A percentile compares a stretch with the other conserved stretches of the same genome.
Conservation (phyloP, 2,888 invertebrate species). For the Tachina grossa region DNA sequence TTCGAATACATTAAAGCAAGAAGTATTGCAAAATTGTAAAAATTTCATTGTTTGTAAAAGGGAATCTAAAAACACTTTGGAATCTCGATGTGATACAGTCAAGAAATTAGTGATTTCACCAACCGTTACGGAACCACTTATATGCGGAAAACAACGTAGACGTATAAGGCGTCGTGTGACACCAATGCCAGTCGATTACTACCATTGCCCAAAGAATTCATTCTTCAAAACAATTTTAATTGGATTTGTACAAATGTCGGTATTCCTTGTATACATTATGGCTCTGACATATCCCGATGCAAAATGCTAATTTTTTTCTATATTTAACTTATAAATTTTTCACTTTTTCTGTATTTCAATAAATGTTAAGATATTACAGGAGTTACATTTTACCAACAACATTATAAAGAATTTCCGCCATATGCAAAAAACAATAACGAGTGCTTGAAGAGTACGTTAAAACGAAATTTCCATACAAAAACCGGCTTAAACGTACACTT, state of each 20-base stretch:
- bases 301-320: slow-evolving; percentile 70
- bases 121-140: slow-evolving; percentile 3
- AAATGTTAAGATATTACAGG: slow-evolving; percentile 68
- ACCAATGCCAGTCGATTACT: slow-evolving; percentile 64
- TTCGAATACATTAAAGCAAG: not conserved
- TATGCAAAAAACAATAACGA: too few species aligned
- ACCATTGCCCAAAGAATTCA: slow-evolving; percentile 70
- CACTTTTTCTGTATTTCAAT: not conserved
- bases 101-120: not conserved
- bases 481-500: too few species aligned
- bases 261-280: slow-evolving; percentile 77
- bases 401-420: slow-evolving; percentile 43
- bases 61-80: not conserved
- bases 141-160: slow-evolving; percentile 63
- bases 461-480: too few species aligned
- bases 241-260: slow-evolving; percentile 76
- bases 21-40: not conserved
- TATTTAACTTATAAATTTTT: not conserved
- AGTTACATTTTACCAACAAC: slow-evolving; percentile 54
- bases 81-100: not conserved
- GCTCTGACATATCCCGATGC: slow-evolving; percentile 79
- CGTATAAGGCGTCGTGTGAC: slow-evolving; percentile 66
- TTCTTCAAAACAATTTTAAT: slow-evolving; percentile 76
- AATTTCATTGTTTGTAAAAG: not conserved
- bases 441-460: too few species aligned